These are phyloP conservation scores for Myotis lucifugus DNA, from an alignment of 2,113 vertebrate genomes.

Conservation along the genomic window DNA sequence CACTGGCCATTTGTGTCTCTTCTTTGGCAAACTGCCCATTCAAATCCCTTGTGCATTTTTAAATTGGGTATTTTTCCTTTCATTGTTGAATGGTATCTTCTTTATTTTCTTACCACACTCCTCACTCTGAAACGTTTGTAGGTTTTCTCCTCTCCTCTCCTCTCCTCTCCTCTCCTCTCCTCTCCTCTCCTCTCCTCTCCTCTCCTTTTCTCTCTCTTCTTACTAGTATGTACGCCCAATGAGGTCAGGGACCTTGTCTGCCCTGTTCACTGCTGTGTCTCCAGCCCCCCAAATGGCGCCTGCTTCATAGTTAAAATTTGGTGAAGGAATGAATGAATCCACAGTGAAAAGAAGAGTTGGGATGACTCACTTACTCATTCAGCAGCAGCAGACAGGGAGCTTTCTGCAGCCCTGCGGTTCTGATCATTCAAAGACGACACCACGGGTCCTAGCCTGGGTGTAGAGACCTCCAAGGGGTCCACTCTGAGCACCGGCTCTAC, in stretches of 20 bases:
- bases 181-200: too few relatives aligned
- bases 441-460: neutral
- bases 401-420: neutral
- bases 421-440: neutral
- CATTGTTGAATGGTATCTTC: neutral
- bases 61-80: neutral
- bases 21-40: neutral
- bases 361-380: neutral
- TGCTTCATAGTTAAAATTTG: neutral
- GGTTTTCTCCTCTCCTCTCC: neutral
- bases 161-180: too few relatives aligned
- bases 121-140: neutral
- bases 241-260: neutral
- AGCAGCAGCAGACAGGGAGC: neutral
- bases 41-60: neutral
- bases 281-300: neutral
- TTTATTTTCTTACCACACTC: neutral
- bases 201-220: too few relatives aligned
- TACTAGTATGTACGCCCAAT: rapidly evolving
- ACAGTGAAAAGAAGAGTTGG: neutral
- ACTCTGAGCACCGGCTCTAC: neutral
- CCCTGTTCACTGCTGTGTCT: neutral
- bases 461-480: neutral
- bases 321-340: neutral
- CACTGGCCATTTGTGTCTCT: rapidly evolving